Conservation (phyloP, 2,113 vertebrate species). For the Gymnocephalus cernua region DNA sequence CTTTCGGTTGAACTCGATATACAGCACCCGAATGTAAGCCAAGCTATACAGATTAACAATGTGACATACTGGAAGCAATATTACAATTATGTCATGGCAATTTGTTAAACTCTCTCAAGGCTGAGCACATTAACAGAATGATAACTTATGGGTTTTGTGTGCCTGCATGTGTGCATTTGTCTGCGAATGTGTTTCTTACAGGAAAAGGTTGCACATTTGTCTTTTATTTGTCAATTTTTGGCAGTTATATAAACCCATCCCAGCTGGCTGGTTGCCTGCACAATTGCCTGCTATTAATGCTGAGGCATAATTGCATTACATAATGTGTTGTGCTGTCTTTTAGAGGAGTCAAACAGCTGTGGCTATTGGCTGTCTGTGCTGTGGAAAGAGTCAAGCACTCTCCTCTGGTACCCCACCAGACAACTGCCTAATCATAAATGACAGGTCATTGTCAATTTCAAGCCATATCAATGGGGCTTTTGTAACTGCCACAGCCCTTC, state of each 20-base stretch:
- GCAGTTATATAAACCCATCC: slow-evolving; percentile 79
- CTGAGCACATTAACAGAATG: slow-evolving; percentile 39
- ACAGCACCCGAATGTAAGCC: slow-evolving; percentile 64
- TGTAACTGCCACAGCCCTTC: slow-evolving; percentile 52
- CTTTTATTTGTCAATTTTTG: slow-evolving; percentile 68
- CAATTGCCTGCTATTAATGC: slow-evolving; percentile 80
- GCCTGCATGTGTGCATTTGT: neutral
- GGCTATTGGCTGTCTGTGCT: slow-evolving; percentile 56
- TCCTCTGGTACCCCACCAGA: slow-evolving; percentile 44
- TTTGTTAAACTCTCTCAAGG: slow-evolving; percentile 69
- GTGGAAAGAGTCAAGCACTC: slow-evolving; percentile 48
- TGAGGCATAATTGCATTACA: slow-evolving; percentile 81
- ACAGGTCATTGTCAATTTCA: slow-evolving; percentile 63
- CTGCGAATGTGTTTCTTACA: slow-evolving; percentile 25
- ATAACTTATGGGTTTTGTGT: slow-evolving; percentile 34
- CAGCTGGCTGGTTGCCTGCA: slow-evolving; percentile 78
- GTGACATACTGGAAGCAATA: slow-evolving; percentile 72
- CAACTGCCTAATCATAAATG: slow-evolving; percentile 57
- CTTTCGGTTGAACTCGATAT: slow-evolving; percentile 66
- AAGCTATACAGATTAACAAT: slow-evolving; percentile 74
- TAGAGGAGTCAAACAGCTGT: slow-evolving; percentile 74
- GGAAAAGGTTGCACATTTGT: slow-evolving; percentile 52
- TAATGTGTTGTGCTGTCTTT: slow-evolving; percentile 76
- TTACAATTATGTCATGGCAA: slow-evolving; percentile 72
- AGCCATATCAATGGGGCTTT: slow-evolving; percentile 57